Percentiles rank a stretch among this genome's conserved stretches.
These are phyloP conservation scores for Pristionchus entomophagus DNA, from an alignment of 2,888 invertebrate genomes.

Conservation along the genomic window DNA sequence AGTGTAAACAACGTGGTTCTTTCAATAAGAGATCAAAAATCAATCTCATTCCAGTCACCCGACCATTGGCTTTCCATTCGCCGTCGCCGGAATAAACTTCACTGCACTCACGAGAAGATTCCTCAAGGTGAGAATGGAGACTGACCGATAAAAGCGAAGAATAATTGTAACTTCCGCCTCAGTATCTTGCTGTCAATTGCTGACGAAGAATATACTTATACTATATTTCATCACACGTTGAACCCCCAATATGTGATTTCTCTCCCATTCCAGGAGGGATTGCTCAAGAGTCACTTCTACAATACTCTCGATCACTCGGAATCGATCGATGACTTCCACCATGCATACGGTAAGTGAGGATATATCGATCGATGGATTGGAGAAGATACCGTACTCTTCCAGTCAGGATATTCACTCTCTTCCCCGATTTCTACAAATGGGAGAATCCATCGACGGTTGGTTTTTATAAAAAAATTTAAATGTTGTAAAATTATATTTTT, in stretches of 20 bases:
- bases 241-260: too few relatives aligned
- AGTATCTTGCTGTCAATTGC: too few relatives aligned
- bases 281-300: constrained; percentile 40
- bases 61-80: constrained; percentile 43
- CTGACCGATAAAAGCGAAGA: too few relatives aligned
- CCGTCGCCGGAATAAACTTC: constrained; percentile 43
- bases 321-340: constrained; percentile 41
- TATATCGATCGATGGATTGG: neutral
- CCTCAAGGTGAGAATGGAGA: neutral
- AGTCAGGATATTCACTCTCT: constrained; percentile 39
- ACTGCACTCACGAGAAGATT: constrained; percentile 42
- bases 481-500: neutral
- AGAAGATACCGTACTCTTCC: neutral
- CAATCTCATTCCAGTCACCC: constrained; percentile 39
- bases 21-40: too few relatives aligned
- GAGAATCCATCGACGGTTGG: constrained; percentile 16
- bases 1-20: too few relatives aligned
- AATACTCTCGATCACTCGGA: constrained; percentile 3
- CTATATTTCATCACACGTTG: too few relatives aligned
- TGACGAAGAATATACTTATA: neutral
- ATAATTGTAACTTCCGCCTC: too few relatives aligned
- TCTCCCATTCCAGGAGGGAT: neutral
- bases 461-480: too few relatives aligned
- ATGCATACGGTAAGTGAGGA: constrained; percentile 33
- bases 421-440: constrained; percentile 8